Evolutionary conservation across 1,140 invertebrate genomes (phyloP), one percentile per base, ranked within the genome.

Genomic region (Heliconius himera): DNA sequence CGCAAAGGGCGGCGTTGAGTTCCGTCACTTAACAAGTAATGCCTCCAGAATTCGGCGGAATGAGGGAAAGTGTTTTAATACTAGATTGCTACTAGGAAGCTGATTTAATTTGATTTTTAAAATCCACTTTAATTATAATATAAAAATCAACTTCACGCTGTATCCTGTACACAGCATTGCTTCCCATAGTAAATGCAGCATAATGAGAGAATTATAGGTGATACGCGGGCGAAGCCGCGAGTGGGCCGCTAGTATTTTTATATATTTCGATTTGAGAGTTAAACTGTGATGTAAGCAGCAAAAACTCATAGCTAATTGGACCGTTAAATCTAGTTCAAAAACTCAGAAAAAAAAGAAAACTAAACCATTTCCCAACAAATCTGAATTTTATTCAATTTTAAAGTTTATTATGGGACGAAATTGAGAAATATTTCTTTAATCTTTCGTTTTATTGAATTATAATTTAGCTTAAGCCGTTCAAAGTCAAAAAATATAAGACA

Each of bases 361-460:
- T 66, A 29, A 66, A 16, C 8, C 26, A 66, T 66, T 66, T 66
- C 60, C 60, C 26, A 26, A 66, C 22, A 66, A 66, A 66, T 66
- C 60, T 29, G 22, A 66, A 66, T 66, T 66, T 66, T 66, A 66
- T 66, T 66, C 60, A 66, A 66, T 66, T 66, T 66, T 29, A 66
- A 66, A 66, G 9, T 46, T 13, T 29, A 66, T 66, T 66, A 29
- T 13, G 22, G 13, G 60, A 22, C 26, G 3, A 56, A 9, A 29
- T 66, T 66, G 22, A 26, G 60, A 66, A 66, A 66, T 16, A 29
- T 66, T 29, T 26, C 26, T 66, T 26, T 66, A 66, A 66, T 66
- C 22, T 60, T 22, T 60, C 20, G 54, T 60, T 60, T 60, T 60
- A 60, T 60, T 60, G 9, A 60, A 60, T 60, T 60, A 66, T 29